Evolutionary conservation across 1,140 invertebrate genomes (phyloP), one percentile per base, ranked within the genome.

Genomic region (Chironomus striatipennis): DNA sequence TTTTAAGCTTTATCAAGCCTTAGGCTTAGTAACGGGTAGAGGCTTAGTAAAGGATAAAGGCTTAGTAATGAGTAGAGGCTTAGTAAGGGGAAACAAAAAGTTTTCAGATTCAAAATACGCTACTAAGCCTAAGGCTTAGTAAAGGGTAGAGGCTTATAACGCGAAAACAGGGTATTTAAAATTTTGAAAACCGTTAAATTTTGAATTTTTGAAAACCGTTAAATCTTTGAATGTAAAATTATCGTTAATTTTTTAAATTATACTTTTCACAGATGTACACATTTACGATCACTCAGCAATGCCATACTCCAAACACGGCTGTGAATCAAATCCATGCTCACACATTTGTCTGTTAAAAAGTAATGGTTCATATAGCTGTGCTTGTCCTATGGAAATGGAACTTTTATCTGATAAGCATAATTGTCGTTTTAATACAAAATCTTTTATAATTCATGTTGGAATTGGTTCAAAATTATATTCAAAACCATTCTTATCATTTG

Each of bases 331-430:
- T 43, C 79, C 84, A 0, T 97, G 95, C 79, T 90, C 88, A 20
- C 90, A 97, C 79, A 79, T 97, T 18, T 97, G 95, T 78, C 81
- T 97, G 1, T 80, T 97, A 42, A 87, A 87, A 5, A 88, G 88
- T 0, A 83, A 83, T 21, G 83, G 78, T 0, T 84, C 80, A 0
- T 90, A 88, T 78, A 84, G 84, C 0, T 98, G 95, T 81, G 89
- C 87, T 7, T 98, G 95, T 79, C 91, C 93, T 0, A 85, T 90
- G 34, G 89, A 90, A 15, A 90, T 92, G 79, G 77, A 80, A 43
- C 78, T 92, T 1, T 76, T 78, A 1, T 7, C 42, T 0, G 86
- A 90, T 78, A 79, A 81, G 42, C 83, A 83, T 7, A 85, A 82
- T 1, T 91, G 90, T 76, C 80, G 76, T 75, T 80, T 84, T 82